Percentiles rank a stretch among this genome's conserved stretches.
phyloP scores from a whole-genome alignment of 2,888 invertebrate species.

The Chrysolina haemoptera region DNA sequence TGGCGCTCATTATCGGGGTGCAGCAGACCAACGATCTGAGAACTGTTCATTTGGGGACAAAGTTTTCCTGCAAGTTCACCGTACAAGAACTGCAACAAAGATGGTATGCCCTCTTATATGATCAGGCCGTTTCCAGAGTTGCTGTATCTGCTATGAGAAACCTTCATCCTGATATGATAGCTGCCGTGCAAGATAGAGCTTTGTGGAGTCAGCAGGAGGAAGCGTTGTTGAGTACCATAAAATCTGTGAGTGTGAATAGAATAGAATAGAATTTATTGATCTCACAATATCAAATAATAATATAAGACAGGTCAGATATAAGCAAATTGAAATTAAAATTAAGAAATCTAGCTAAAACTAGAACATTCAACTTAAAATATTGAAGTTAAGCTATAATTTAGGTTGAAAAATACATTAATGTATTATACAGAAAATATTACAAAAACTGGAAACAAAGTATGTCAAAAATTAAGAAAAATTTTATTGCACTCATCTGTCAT shows the following conservation, averaged over 20 bases:
- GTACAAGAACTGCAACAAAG: conserved; percentile 94
- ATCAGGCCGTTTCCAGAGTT: conserved; percentile 92
- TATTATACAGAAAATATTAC: too few relatives aligned
- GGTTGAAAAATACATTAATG: too few relatives aligned
- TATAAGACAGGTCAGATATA: too few relatives aligned
- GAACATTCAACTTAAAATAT: too few relatives aligned
- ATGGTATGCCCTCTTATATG: conserved; percentile 96
- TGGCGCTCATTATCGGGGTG: conserved; percentile 91
- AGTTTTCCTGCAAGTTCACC: conserved; percentile 96
- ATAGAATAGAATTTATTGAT: too few relatives aligned
- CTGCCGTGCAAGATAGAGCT: conserved; percentile 89
- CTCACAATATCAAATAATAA: too few relatives aligned
- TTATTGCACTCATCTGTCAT: too few relatives aligned
- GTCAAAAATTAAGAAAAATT: too few relatives aligned
- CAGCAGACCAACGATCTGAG: conserved; percentile 89
- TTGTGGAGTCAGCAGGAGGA: conserved; percentile 93
- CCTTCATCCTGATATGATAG: conserved; percentile 91
- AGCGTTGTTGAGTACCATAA: conserved; percentile 84
- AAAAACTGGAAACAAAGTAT: too few relatives aligned
- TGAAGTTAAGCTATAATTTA: too few relatives aligned
- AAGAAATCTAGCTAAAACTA: too few relatives aligned
- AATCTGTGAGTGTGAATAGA: conserved; percentile 74
- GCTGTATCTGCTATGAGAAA: conserved; percentile 95
- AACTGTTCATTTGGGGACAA: conserved; percentile 90
- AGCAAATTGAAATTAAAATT: too few relatives aligned